Conservation (phyloP, 2,113 vertebrate species). For the Ramphastos sulfuratus region DNA sequence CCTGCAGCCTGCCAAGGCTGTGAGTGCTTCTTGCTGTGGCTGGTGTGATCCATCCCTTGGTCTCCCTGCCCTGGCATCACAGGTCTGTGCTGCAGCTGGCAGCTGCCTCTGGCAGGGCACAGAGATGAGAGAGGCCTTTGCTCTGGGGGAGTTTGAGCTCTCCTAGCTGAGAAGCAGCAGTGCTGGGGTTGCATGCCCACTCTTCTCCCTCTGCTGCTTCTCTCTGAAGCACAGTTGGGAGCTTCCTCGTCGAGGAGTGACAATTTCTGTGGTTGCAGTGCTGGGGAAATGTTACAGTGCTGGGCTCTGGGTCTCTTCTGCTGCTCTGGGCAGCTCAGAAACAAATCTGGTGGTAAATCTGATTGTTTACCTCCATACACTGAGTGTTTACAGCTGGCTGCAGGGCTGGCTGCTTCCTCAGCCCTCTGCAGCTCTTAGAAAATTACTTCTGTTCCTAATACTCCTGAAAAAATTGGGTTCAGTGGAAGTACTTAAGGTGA, state of each 20-base stretch:
- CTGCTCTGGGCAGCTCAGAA: background rate
- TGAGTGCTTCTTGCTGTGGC: background rate
- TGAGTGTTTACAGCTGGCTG: background rate
- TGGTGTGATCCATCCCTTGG: background rate
- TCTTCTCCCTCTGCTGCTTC: background rate
- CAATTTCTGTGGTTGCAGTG: background rate
- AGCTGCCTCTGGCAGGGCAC: background rate
- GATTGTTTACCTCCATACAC: background rate
- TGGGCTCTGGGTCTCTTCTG: background rate
- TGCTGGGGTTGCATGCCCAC: background rate
- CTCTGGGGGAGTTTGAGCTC: background rate
- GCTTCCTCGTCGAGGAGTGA: background rate
- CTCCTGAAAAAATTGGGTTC: background rate
- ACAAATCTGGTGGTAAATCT: background rate
- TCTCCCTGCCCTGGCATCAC: background rate
- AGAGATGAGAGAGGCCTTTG: background rate
- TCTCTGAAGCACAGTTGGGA: background rate
- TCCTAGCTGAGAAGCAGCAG: background rate
- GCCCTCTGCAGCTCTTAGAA: background rate
- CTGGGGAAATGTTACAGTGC: background rate
- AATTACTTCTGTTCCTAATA: constrained; percentile 1
- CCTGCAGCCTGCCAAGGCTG: background rate
- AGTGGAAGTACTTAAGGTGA: constrained; percentile 24
- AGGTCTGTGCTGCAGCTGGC: background rate
- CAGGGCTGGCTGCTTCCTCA: background rate